Base-by-base conservation (phyloP, 2,888 invertebrate species). In the Callinectes sapidus region DNA sequence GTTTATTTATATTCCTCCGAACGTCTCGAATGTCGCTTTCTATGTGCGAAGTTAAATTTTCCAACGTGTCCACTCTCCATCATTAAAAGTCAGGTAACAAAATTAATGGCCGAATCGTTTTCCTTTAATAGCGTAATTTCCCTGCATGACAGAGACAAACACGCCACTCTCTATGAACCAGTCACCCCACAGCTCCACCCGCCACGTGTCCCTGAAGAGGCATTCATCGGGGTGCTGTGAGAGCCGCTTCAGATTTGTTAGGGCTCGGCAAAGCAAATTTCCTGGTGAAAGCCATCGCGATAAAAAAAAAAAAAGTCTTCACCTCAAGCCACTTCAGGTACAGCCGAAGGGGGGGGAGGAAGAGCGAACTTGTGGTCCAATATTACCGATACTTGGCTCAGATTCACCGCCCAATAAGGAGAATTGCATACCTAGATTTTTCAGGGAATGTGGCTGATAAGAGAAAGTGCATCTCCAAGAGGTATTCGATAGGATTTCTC, bases 401-500 rank as follows among this genome's bases (percentile, higher is more conserved):
- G 81, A 81, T 81, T 81, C 81, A 81, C 81, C 35, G 81, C 14
- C 81, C 81, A 81, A 81, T 81, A 81, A 81, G 81, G 81, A 35
- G 81, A 81, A 81, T 81, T 81, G 81, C 81, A 81, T 81, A 81
- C 81, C 81, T 35, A 81, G 81, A 81, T 81, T 81, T 81, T 81
- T 81, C 81, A 32, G 35, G 16, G 35, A 81, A 32, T 81, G 81
- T 35, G 35, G 35, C 35, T 81, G 81, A 81, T 81, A 81, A 81
- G 35, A 32, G 32, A 81, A 81, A 81, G 81, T 81, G 81, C 35
- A 81, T 16, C 35, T 35, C 81, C 35, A 35, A 81, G 35, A 81
- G 32, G 35, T 35, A 16, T 81, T 32, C 81, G 35, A 35, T 35
- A 28, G 71, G 81, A 35, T 81, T 81, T 35, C 32, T 35, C 81